A percentile compares a stretch with the other conserved stretches of the same genome.
Evolutionary conservation across 2,113 vertebrate species (phyloP).

Genomic region (Desmodus rotundus): DNA sequence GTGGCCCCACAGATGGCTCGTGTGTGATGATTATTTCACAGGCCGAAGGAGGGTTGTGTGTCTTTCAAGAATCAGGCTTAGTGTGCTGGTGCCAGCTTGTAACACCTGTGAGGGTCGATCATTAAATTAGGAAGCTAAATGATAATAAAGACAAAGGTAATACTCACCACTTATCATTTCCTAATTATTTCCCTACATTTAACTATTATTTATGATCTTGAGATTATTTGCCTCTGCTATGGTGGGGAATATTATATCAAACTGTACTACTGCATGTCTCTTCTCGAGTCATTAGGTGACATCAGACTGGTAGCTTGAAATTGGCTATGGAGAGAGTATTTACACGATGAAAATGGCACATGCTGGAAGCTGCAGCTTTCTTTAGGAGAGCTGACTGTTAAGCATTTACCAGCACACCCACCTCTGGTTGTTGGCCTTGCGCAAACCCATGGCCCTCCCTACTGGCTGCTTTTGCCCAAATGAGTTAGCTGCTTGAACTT

Average conservation of each 20-base stretch:
- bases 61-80: neutral
- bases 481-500: slow-evolving; percentile 29
- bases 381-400: neutral
- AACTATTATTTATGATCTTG: neutral
- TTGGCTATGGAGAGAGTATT: neutral
- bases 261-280: neutral
- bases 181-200: neutral
- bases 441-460: neutral
- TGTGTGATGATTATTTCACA: neutral
- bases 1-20: neutral
- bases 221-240: neutral
- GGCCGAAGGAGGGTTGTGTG: neutral
- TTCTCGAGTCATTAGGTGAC: neutral
- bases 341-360: neutral
- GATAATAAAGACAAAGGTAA: neutral
- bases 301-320: neutral
- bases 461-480: neutral
- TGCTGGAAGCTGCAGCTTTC: neutral
- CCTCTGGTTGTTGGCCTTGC: neutral
- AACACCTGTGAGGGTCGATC: neutral
- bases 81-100: neutral
- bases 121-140: neutral
- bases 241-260: neutral
- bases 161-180: neutral
- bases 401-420: neutral